Evolutionary conservation across 2,113 vertebrate genomes (phyloP), one percentile per base, ranked within the genome.

Genomic region (Malurus cyaneus): DNA sequence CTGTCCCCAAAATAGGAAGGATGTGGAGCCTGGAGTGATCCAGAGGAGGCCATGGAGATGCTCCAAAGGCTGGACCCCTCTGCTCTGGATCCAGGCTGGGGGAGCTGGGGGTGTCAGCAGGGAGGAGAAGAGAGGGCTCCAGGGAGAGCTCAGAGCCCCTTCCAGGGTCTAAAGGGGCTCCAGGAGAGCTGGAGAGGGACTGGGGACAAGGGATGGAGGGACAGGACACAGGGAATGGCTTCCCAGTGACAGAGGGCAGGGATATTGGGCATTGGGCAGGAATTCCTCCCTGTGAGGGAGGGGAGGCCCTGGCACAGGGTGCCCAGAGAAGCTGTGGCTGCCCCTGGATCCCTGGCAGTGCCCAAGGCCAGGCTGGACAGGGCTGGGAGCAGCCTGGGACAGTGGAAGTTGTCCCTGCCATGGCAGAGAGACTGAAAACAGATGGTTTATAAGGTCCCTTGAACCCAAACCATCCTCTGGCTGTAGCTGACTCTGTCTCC

Each of bases 291-390:
- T 52, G 14, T 0, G 25, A 66, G 25, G n/a, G 53, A 26, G 53
- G 3, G 0, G 0, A 59, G 53, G 20, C 23, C 39, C 84, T 61
- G 54, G 54, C 64, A 61, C 54, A 54, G 39, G 32, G 18, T 61
- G 54, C 47, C 64, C 73, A 70, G 56, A 78, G 47, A 1, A 86
- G 64, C 56, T 70, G 73, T 3, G 49, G 56, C 49, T 88, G 74
- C 25, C 34, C n/a, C 66, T 62, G 80, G 32, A 71, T 56, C 74
- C 49, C 65, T 87, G 74, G n/a, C 0, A 56, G 29, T 56, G 85
- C 0, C 34, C 56, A 47, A 71, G 56, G 74, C 29, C 74, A 71
- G 57, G n/a, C 0, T 64, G 57, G 57, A 31, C 0, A 0, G n/a
- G 17, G 34, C 20, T 71, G 3, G 49, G 74, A 71, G 24, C 74